Base-by-base conservation (phyloP, 2,888 invertebrate species). In the Andrena camellia region DNA sequence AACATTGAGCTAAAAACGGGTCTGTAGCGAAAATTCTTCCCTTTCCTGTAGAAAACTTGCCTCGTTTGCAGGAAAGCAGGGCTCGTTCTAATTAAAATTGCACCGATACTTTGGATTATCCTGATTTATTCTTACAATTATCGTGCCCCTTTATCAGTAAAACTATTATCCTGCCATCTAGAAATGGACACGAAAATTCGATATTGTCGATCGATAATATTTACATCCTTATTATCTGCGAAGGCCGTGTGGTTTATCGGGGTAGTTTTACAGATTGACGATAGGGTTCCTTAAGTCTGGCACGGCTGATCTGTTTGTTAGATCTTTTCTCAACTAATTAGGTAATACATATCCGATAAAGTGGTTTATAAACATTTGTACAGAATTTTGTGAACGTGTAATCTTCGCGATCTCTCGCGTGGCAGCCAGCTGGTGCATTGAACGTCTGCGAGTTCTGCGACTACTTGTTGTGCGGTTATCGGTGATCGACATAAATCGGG, bases 141-240 rank as follows among this genome's bases (percentile, higher is more conserved):
- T 42, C 42, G 17, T 42, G 42, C 42, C 4, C 42, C 42, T 4
- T 42, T 13, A 57, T 26, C 57, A 57, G 26, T 26, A 62, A n/a
- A 29, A 17, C 83, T 83, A 81, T 83, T 76, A 71, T 69, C 82
- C 76, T 76, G 83, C 82, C 82, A 83, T 76, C 83, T 83, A 23
- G 31, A 72, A 72, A 76, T 81, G 5, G 6, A 48, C n/a, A 59
- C 23, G 20, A 33, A 52, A 62, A 72, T 42, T 35, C 8, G n/a
- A 35, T 59, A 23, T 23, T 50, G 69, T 20, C 82, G 82, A 83
- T 76, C 82, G 82, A 81, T 81, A 76, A 81, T 26, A 64, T n/a
- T 66, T 48, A 5, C 10, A 33, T 42, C 50, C 31, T 66, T 50
- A 17, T 52, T 64, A 42, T 63, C 59, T 10, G 31, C n/a, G 29